phyloP scores from a whole-genome alignment of 2,113 vertebrate genomes.

The Octodon degus region DNA sequence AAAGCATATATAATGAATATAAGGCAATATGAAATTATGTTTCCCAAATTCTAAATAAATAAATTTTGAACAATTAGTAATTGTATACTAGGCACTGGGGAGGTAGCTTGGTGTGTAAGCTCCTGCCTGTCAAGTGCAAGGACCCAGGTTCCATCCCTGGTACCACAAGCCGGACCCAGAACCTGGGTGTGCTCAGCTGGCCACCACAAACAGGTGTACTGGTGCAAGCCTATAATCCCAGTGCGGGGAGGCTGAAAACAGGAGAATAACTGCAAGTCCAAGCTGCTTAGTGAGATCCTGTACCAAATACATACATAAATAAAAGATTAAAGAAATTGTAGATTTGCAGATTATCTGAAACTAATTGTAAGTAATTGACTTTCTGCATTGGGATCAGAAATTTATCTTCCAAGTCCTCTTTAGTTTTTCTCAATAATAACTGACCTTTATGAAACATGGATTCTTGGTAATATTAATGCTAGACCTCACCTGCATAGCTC shows the following conservation, averaged over 20 bases:
- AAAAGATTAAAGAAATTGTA: not conserved
- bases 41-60: not conserved
- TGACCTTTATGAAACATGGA: not conserved
- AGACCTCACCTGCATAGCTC: not conserved
- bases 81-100: not conserved
- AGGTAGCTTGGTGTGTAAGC: too few species aligned
- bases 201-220: too few species aligned
- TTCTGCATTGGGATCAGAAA: not conserved
- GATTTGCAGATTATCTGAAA: too few species aligned
- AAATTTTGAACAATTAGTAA: not conserved
- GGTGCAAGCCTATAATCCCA: too few species aligned
- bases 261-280: too few species aligned
- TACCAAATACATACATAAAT: too few species aligned
- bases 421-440: not conserved
- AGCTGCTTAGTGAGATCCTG: too few species aligned
- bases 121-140: too few species aligned
- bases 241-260: too few species aligned
- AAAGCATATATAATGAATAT: not conserved
- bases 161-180: too few species aligned
- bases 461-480: not conserved
- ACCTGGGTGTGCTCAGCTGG: too few species aligned
- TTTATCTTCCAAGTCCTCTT: not conserved
- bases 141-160: too few species aligned
- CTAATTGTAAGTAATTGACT: not conserved
- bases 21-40: not conserved